phyloP scores from a whole-genome alignment of 2,113 vertebrate genomes.

The Paracanthobrama guichenoti region DNA sequence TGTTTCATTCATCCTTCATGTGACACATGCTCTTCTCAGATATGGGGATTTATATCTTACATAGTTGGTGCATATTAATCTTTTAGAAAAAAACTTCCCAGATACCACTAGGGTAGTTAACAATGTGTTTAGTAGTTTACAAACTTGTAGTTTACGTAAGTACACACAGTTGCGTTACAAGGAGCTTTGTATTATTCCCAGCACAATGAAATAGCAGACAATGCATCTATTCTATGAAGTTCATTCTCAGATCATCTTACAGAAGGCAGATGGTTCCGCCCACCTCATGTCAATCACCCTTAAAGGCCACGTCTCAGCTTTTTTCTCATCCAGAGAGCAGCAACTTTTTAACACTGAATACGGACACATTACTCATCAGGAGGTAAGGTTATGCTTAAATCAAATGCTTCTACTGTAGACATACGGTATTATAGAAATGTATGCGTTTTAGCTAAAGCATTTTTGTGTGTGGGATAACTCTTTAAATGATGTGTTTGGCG shows the following conservation, averaged over 20 bases:
- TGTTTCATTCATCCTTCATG: not conserved
- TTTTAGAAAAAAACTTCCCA: not conserved
- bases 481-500: not conserved
- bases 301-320: conserved; percentile 54
- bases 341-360: not conserved
- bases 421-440: no score
- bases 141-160: no score
- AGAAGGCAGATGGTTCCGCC: conserved; percentile 9
- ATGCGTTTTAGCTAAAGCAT: not conserved
- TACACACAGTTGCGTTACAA: not conserved
- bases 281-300: conserved; percentile 35
- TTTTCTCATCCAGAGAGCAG: not conserved
- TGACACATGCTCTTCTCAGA: not conserved
- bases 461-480: not conserved
- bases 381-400: not conserved
- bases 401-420: not conserved
- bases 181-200: not conserved
- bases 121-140: not conserved
- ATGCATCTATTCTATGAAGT: not conserved
- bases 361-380: not conserved
- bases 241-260: not conserved
- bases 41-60: not conserved
- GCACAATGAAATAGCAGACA: not conserved
- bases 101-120: no score
- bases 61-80: not conserved